Evolutionary conservation across 2,888 invertebrate genomes (phyloP).

Genomic region (Andrena bucephala): DNA sequence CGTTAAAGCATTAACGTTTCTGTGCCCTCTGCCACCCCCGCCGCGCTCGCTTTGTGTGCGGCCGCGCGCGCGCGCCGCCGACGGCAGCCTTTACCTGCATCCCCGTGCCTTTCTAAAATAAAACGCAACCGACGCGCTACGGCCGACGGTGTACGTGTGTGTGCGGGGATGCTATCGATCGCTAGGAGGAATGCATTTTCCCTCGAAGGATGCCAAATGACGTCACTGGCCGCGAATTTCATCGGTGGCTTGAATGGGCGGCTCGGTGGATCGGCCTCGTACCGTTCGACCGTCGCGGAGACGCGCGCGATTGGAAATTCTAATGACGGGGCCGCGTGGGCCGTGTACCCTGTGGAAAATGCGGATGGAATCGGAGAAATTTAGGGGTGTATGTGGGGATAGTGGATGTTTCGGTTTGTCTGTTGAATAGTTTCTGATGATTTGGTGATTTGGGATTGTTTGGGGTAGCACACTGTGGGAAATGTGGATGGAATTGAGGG

Average conservation of each 20-base stretch:
- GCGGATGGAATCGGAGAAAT: not conserved
- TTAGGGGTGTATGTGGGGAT: too few species aligned
- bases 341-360: not conserved
- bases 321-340: not conserved
- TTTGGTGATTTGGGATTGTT: too few species aligned
- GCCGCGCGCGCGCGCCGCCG: not conserved
- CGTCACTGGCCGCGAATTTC: slow-evolving; percentile 25
- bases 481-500: too few species aligned
- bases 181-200: slow-evolving; percentile 52
- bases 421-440: too few species aligned
- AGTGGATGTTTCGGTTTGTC: too few species aligned
- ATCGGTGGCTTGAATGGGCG: slow-evolving; percentile 16
- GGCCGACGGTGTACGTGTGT: not conserved
- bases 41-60: slow-evolving; percentile 2
- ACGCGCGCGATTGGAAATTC: slow-evolving; percentile 31
- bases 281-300: not conserved
- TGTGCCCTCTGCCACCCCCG: not conserved
- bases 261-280: slow-evolving; percentile 18
- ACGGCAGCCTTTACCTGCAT: slow-evolving; percentile 1
- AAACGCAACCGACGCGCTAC: slow-evolving; percentile 8
- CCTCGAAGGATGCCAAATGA: slow-evolving; percentile 22
- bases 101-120: slow-evolving; percentile 49
- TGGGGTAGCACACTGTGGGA: too few species aligned
- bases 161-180: slow-evolving; percentile 29
- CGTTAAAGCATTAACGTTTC: slow-evolving; percentile 54